phyloP scores from a whole-genome alignment of 1,140 invertebrate species.

The Drosophila quadrilineata region DNA sequence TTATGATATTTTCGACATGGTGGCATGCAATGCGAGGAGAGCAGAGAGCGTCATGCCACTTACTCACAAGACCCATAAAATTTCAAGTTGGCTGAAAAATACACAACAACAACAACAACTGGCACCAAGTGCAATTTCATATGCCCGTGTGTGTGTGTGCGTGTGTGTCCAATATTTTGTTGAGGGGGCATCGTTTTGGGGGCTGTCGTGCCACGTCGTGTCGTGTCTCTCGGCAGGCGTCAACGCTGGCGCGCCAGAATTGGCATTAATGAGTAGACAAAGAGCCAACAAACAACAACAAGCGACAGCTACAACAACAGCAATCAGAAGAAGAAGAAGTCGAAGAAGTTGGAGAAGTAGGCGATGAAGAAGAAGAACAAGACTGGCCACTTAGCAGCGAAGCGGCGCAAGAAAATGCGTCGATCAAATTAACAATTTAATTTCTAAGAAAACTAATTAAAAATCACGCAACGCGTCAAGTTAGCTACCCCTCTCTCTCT shows the following conservation, averaged over 20 bases:
- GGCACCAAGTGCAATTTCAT: conserved; percentile 16
- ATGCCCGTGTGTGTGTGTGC: conserved; percentile 51
- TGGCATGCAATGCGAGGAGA: neutral
- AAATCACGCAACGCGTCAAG: conserved; percentile 67
- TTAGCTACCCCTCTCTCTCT: too few species aligned
- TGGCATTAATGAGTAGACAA: conserved; percentile 79
- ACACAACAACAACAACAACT: neutral
- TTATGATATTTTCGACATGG: conserved; percentile 9
- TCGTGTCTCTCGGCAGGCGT: conserved; percentile 66
- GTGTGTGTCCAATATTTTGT: conserved; percentile 51
- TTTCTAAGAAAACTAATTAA: conserved; percentile 80
- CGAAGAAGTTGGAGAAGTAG: conserved; percentile 33
- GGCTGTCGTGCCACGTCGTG: conserved; percentile 24
- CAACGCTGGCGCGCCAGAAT: conserved; percentile 70
- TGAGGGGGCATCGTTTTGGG: neutral
- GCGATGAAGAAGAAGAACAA: conserved; percentile 42
- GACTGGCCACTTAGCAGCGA: conserved; percentile 65
- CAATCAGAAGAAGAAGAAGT: conserved; percentile 4
- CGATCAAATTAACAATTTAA: conserved; percentile 81
- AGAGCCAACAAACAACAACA: conserved; percentile 35
- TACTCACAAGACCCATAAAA: conserved; percentile 13
- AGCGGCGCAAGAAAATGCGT: conserved; percentile 63
- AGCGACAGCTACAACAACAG: neutral
- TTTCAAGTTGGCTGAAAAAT: neutral
- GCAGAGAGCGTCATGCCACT: neutral